A percentile compares a stretch with the other conserved stretches of the same genome.
phyloP scores from a whole-genome alignment of 2,113 vertebrate species.

The Melozone crissalis region DNA sequence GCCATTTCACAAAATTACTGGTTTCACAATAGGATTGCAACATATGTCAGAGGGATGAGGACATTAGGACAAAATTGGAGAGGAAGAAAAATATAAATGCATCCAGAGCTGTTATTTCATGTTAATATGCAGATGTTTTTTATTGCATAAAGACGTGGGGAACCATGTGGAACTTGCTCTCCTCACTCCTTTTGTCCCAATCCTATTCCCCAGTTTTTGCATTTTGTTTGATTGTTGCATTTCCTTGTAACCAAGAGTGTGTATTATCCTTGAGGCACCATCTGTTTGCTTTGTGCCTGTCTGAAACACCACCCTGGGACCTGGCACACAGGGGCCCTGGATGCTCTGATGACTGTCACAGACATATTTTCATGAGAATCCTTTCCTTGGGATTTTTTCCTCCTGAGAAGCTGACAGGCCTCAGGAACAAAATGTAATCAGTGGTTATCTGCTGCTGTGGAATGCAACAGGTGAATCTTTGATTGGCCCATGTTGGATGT shows the following conservation, averaged over 20 bases:
- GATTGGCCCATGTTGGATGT: no score
- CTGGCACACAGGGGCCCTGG: neutral
- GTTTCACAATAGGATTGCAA: constrained; percentile 28
- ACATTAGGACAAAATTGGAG: neutral
- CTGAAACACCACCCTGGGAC: neutral
- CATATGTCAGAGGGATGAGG: neutral
- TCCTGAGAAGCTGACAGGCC: no score
- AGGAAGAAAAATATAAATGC: neutral
- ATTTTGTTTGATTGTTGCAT: neutral
- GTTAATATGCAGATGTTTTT: constrained; percentile 37
- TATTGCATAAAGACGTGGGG: neutral
- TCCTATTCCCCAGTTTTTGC: neutral
- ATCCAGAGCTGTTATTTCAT: constrained; percentile 51
- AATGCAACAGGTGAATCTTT: no score
- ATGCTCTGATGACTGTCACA: neutral
- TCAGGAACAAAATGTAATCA: no score
- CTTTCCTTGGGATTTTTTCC: no score
- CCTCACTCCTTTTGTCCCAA: neutral
- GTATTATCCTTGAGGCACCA: neutral
- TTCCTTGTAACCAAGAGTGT: neutral
- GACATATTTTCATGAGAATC: no score
- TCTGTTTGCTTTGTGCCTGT: constrained; percentile 13
- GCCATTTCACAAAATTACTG: constrained; percentile 22
- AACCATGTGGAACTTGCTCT: neutral
- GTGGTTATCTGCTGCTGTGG: no score